Conservation (phyloP, 2,113 vertebrate genomes). For the Corvus cornix region DNA sequence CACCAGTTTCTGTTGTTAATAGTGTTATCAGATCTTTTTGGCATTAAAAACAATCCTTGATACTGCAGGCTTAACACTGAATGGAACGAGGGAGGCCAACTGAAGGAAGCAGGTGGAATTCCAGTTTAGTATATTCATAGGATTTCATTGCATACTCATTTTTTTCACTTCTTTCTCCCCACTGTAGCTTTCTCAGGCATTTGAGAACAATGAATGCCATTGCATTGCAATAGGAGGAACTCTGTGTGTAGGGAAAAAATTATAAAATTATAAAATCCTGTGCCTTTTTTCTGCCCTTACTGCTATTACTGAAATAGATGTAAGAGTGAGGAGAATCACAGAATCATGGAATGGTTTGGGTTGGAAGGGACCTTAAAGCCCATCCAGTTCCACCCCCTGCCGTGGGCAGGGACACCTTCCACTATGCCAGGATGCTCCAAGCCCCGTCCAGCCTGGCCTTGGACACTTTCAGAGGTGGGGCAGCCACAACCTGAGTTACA, state of each 20-base stretch:
- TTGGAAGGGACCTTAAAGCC: neutral
- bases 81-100: neutral
- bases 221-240: neutral
- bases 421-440: neutral
- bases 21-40: neutral
- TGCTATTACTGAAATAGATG: neutral
- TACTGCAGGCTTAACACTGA: neutral
- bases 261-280: neutral
- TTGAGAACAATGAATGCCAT: neutral
- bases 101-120: neutral
- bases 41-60: neutral
- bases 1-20: neutral
- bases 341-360: neutral
- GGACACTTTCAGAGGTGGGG: neutral
- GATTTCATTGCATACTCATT: neutral
- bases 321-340: neutral
- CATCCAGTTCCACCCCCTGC: neutral
- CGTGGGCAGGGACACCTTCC: neutral
- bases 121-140: neutral
- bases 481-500: neutral
- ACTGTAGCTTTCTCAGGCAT: neutral
- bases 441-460: neutral
- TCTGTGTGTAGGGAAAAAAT: neutral
- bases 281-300: neutral
- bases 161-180: neutral